Base-by-base conservation (phyloP, 2,888 invertebrate species). In the Caenorhabditis parvicauda region DNA sequence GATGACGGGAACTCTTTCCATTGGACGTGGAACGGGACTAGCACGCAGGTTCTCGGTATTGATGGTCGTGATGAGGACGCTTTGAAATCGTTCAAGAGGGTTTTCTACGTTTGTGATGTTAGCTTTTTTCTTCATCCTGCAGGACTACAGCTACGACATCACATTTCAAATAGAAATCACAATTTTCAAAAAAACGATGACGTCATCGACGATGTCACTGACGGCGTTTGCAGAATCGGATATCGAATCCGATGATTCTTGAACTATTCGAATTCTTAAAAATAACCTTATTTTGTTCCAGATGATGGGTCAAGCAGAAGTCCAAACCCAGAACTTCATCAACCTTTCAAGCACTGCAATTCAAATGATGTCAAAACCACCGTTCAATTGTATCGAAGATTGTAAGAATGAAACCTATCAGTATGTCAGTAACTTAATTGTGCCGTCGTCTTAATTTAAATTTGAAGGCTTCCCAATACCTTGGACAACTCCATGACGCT, bases 401-500 rank as follows among this genome's bases (percentile, higher is more conserved):
- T 70, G 70, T 35, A 9, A 44, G 12, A 49, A 41, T 12, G 12
- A 45, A 17, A 43, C 45, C 19, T 59, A 50, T 46, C 54, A 54
- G 14, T 56, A 61, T 35, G 56, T 51, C 17, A 38, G 28, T n/a
- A 17, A 12, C 1, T 3, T 17, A 50, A 37, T 9, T 7, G 21
- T 2, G 38, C 24, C 14, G 24, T 6, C 7, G 25, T 12, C 28
- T 46, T 37, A 1, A 22, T 3, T 39, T 25, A 12, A 17, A 39
- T 39, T 39, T 35, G 14, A 17, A 52, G 49, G 61, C 61, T 14
- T 56, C 56, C 21, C 42, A 49, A 5, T 72, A 72, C 37, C 58
- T 70, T 1, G 64, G 64, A 17, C 67, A 70, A 49, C 51, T 72
- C 24, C 66, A 67, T 41, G 72, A 72, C 21, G 49, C 70, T 9